Conservation (phyloP, 64 coral and sea anemone species). For the Orbicella faveolata region DNA sequence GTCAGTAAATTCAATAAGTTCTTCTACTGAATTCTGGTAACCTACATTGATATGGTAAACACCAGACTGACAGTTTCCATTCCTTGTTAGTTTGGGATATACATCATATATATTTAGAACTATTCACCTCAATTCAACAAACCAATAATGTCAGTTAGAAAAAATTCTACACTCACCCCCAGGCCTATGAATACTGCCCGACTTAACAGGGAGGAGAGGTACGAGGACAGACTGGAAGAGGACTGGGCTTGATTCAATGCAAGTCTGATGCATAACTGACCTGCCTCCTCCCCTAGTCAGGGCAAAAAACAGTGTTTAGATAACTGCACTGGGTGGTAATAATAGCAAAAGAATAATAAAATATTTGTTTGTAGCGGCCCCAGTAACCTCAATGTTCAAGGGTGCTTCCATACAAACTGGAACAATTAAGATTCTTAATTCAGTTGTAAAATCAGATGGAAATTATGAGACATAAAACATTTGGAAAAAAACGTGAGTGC, state of each 20-base stretch:
- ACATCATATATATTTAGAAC: background rate
- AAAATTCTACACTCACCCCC: slow-evolving; percentile 23
- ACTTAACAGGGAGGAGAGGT: slow-evolving; percentile 70
- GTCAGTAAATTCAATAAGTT: too few relatives aligned
- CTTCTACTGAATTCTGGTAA: too few relatives aligned
- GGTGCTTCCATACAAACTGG: too few relatives aligned
- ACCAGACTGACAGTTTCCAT: too few relatives aligned
- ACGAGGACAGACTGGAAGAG: slow-evolving; percentile 64
- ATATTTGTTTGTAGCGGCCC: too few relatives aligned
- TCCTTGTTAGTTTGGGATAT: background rate
- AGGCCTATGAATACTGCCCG: slow-evolving; percentile 54
- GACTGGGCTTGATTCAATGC: slow-evolving; percentile 66
- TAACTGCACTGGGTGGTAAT: background rate
- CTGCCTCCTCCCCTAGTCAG: slow-evolving; percentile 52
- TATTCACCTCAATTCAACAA: background rate
- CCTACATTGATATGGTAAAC: too few relatives aligned
- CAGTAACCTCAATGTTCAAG: too few relatives aligned
- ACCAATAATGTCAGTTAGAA: background rate
- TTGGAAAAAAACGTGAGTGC: too few relatives aligned
- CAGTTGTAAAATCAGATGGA: too few relatives aligned
- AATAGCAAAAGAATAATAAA: too few relatives aligned
- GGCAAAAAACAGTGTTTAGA: background rate
- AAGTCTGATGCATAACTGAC: slow-evolving; percentile 64
- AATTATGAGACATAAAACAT: too few relatives aligned
- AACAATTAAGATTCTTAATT: too few relatives aligned